Evolutionary conservation across 2,113 vertebrate genomes (phyloP), one percentile per base, ranked within the genome.

Genomic region (Malurus elegans): DNA sequence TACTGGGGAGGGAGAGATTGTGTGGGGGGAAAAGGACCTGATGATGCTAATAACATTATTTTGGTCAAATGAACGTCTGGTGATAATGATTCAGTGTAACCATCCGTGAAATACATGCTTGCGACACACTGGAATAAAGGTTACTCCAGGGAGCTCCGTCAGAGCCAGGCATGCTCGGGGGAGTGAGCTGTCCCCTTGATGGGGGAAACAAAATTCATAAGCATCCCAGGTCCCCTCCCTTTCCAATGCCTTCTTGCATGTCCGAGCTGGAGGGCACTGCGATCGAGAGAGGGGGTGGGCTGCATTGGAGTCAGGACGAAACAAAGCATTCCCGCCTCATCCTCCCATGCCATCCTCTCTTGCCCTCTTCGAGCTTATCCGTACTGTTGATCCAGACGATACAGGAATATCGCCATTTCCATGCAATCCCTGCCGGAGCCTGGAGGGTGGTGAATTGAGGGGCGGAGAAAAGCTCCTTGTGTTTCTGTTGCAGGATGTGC

Each of bases 81-180:
- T 97, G 97, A 98, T 98, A 98, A 98, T 98, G 98, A 98, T 98
- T 97, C 95, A 92, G 96, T 98, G 97, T 98, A 98, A 98, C 98
- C 97, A 98, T 97, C 98, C 98, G 91, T 98, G 98, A 98, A 98
- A 98, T 98, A 93, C 96, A 96, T 96, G 97, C 97, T 97, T 97
- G 97, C 95, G 62, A 97, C 95, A 97, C 93, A 96, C 80, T 89
- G 94, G 95, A 96, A 97, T 96, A 97, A 95, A 97, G 97, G 97
- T 97, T 96, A 90, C 51, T 95, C 82, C 86, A 93, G 97, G 96
- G 92, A 95, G 91, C 95, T 91, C 88, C 1, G 47, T 79, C 96
- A 87, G 93, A 97, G 74, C 84, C 88, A 91, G 95, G 95, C 94
- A 36, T 85, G 94, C 97, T 97, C 24, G 15, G 87, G 97, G 96